Percentiles rank a stretch among this genome's conserved stretches.
Evolutionary conservation across 2,113 vertebrate species (phyloP).

Genomic region (Parus major): DNA sequence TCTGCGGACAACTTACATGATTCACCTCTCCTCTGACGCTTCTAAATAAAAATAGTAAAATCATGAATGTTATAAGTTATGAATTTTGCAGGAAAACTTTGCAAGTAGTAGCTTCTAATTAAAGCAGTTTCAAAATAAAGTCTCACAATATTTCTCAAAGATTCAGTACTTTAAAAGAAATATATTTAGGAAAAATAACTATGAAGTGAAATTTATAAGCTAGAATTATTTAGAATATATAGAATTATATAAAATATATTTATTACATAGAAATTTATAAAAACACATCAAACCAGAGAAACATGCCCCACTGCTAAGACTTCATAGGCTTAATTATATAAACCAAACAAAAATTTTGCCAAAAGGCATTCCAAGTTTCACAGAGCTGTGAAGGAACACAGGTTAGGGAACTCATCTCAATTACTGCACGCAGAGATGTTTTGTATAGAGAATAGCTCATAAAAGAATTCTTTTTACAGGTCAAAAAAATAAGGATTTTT

Average conservation of each 20-base stretch:
- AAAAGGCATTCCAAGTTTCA: background rate
- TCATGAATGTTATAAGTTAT: background rate
- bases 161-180: background rate
- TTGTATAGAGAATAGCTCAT: background rate
- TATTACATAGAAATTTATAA: background rate
- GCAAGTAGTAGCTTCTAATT: background rate
- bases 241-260: too few relatives aligned
- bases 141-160: background rate
- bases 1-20: slow-evolving; percentile 77
- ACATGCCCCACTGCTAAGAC: background rate
- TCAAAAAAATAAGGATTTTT: background rate
- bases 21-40: slow-evolving; percentile 84
- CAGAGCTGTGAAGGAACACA: background rate
- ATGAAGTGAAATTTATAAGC: background rate
- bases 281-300: background rate
- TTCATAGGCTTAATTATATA: background rate
- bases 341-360: background rate
- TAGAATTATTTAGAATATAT: background rate
- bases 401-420: background rate
- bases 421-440: background rate
- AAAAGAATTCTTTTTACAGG: background rate
- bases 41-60: slow-evolving; percentile 75
- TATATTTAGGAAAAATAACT: slow-evolving; percentile 13
- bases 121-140: background rate
- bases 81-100: slow-evolving; percentile 11